Evolutionary conservation across 2,888 invertebrate genomes (phyloP).

Genomic region (Mesorhabditis spiculigera): DNA sequence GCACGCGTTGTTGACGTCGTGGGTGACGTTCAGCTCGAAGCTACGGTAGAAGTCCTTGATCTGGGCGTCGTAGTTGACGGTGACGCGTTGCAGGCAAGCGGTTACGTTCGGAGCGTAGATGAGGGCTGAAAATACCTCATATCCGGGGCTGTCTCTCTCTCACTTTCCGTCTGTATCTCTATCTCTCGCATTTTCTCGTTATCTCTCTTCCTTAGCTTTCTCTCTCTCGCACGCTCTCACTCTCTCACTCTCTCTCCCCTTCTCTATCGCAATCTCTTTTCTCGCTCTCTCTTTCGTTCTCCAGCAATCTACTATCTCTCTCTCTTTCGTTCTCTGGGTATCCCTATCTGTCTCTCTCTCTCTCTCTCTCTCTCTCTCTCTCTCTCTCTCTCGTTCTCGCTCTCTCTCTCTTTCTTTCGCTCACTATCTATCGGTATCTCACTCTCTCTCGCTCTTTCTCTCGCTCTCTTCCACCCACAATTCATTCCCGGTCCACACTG

Average conservation of each 20-base stretch:
- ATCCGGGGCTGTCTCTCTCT: not conserved
- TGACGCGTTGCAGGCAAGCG: not conserved
- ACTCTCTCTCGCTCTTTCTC: not conserved
- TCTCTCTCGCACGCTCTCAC: too few species aligned
- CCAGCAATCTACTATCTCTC: too few species aligned
- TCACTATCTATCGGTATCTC: too few species aligned
- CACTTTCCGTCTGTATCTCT: not conserved
- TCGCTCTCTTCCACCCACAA: not conserved
- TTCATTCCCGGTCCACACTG: not conserved
- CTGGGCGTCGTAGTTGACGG: not conserved
- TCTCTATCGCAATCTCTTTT: too few species aligned
- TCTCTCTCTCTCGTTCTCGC: too few species aligned
- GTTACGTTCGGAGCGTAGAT: not conserved
- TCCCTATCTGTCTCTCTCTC: not conserved
- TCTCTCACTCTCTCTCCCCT: too few species aligned
- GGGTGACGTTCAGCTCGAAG: conserved; percentile 8
- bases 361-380: not conserved
- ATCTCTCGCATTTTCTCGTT: not conserved
- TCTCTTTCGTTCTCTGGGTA: not conserved
- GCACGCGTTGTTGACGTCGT: not conserved
- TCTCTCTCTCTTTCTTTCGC: too few species aligned
- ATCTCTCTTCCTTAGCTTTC: not conserved
- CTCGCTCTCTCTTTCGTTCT: not conserved
- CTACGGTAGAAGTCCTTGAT: conserved; percentile 4
- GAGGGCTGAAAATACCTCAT: not conserved